Evolutionary conservation across 64 coral and sea anemone species (phyloP).

Genomic region (Actinia tenebrosa): DNA sequence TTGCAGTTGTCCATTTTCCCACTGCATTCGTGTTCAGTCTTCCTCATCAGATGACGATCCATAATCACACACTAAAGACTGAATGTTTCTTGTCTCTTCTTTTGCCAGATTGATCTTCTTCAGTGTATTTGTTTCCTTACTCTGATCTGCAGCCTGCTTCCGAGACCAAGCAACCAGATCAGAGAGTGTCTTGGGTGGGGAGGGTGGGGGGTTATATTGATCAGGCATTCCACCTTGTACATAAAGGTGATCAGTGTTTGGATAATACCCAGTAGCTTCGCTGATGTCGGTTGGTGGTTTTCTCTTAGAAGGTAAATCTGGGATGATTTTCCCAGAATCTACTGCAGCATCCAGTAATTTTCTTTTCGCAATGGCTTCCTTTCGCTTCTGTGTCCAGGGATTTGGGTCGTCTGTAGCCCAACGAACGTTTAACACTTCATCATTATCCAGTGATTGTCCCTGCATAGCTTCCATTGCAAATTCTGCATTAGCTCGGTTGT

Average conservation of each 20-base stretch:
- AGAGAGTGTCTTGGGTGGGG: slow-evolving; percentile 64
- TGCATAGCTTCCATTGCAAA: slow-evolving; percentile 92
- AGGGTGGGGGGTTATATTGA: not conserved
- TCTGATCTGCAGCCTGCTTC: slow-evolving; percentile 37
- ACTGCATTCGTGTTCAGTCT: no score
- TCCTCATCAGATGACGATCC: slow-evolving; percentile 76
- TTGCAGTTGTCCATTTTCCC: not conserved
- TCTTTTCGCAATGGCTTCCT: slow-evolving; percentile 37
- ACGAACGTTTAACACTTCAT: slow-evolving; percentile 70
- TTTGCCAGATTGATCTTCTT: not conserved
- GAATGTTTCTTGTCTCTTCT: not conserved
- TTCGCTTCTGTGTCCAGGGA: slow-evolving; percentile 59
- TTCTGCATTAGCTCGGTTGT: slow-evolving; percentile 69
- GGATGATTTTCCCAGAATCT: slow-evolving; percentile 15
- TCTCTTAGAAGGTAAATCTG: slow-evolving; percentile 32
- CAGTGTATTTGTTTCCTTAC: not conserved
- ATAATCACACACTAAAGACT: slow-evolving; percentile 77
- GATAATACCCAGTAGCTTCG: slow-evolving; percentile 67
- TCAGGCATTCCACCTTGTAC: not conserved
- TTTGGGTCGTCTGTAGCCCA: slow-evolving; percentile 87
- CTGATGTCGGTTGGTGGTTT: not conserved
- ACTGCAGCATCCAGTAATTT: slow-evolving; percentile 11
- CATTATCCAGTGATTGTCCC: slow-evolving; percentile 61
- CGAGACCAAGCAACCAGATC: slow-evolving; percentile 83
- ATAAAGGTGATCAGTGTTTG: slow-evolving; percentile 73